A percentile compares a stretch with the other conserved stretches of the same genome.
These are phyloP conservation scores for Eugnorisma glareosa DNA, from an alignment of 2,888 invertebrate species.

Conservation along the genomic window DNA sequence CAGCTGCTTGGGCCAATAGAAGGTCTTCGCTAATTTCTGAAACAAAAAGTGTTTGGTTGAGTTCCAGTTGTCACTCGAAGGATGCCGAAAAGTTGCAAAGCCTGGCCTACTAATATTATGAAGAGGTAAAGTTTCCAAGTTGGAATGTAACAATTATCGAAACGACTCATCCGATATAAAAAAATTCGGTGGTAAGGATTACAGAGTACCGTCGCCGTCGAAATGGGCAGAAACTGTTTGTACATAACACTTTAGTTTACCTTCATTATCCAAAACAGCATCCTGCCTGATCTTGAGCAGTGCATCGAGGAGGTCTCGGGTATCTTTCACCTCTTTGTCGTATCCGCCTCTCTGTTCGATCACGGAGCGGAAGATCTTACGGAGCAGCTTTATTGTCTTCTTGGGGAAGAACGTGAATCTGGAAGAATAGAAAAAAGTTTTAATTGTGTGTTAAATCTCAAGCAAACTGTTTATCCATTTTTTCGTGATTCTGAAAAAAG, in stretches of 20 bases:
- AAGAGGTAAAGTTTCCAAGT: background rate
- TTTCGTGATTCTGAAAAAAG: background rate
- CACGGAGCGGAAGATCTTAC: conserved; percentile 65
- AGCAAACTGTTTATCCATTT: background rate
- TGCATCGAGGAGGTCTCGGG: conserved; percentile 74
- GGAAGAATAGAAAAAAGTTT: background rate
- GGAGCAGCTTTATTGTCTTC: conserved; percentile 67
- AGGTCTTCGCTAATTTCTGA: conserved; percentile 74
- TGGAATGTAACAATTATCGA: background rate
- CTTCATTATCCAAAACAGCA: conserved; percentile 65
- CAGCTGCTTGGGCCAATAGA: conserved; percentile 75
- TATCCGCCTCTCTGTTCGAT: conserved; percentile 71
- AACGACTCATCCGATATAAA: background rate
- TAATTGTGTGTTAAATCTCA: background rate
- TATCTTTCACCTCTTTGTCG: conserved; percentile 53
- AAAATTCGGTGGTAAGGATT: background rate
- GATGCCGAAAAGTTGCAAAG: background rate
- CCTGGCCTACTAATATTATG: background rate
- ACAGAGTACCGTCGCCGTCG: too few species aligned
- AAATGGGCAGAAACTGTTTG: background rate
- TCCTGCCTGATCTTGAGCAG: conserved; percentile 75
- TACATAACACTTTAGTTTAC: conserved; percentile 48
- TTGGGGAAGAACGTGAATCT: conserved; percentile 77
- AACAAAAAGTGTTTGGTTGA: background rate
- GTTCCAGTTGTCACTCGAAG: background rate